Evolutionary conservation across 2,113 vertebrate species (phyloP).

Genomic region (Aix galericulata): DNA sequence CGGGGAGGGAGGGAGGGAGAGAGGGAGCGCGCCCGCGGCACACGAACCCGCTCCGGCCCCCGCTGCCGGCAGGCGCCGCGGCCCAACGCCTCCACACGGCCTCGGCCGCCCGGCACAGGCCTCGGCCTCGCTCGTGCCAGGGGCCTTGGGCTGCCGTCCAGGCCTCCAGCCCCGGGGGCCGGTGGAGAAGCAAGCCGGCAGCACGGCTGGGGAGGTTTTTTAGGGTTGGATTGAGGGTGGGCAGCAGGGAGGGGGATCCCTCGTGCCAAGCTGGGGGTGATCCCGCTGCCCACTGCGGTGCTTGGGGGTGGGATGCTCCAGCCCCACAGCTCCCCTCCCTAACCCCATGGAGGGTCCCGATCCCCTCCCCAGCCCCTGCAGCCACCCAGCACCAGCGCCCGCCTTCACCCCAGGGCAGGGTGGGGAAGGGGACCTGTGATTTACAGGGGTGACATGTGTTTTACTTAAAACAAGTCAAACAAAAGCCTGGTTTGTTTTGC

Average conservation of each 20-base stretch:
- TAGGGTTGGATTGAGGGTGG: not conserved
- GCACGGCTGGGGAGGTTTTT: not conserved
- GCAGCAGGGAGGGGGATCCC: rapidly evolving
- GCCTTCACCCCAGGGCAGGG: not conserved
- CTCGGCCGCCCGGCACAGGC: not conserved
- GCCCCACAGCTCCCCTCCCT: rapidly evolving
- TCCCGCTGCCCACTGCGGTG: too few species aligned
- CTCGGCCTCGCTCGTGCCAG: not conserved
- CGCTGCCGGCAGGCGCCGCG: constrained; percentile 73
- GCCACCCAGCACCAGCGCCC: not conserved
- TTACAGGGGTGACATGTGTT: constrained; percentile 32
- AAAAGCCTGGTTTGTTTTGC: constrained; percentile 50
- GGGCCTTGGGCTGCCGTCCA: constrained; percentile 2
- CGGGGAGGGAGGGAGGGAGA: constrained; percentile 71
- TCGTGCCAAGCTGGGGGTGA: not conserved
- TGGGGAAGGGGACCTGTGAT: constrained; percentile 25
- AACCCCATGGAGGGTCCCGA: not conserved
- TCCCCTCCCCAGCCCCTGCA: not conserved
- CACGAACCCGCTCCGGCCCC: constrained; percentile 85
- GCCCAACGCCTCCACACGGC: constrained; percentile 69
- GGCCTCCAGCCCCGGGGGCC: not conserved
- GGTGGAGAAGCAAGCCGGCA: not conserved
- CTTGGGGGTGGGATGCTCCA: not conserved
- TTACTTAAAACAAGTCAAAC: constrained; percentile 54
- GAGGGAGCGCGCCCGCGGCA: constrained; percentile 84